These are phyloP conservation scores for Artemia sinica DNA, from an alignment of 2,888 invertebrate genomes.

Conservation along the genomic window DNA sequence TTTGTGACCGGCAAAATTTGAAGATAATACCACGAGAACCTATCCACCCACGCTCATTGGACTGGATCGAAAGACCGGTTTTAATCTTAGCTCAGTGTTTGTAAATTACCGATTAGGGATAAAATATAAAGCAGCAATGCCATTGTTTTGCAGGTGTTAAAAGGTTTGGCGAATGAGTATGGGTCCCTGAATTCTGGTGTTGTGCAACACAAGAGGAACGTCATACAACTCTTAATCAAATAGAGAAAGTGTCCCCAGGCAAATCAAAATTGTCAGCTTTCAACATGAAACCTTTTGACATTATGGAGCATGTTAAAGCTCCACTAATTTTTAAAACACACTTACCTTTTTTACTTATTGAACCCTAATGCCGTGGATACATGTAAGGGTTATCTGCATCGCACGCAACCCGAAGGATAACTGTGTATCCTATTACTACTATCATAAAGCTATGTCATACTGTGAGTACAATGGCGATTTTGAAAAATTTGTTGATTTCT, in stretches of 20 bases:
- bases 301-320: neutral
- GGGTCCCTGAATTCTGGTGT: constrained; percentile 3
- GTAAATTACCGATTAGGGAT: too few species aligned
- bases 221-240: neutral
- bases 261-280: neutral
- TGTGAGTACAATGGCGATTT: neutral
- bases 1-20: too few species aligned
- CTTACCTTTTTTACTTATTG: neutral
- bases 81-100: too few species aligned
- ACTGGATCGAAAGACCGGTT: too few species aligned
- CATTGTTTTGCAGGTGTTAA: constrained; percentile 18
- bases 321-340: neutral
- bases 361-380: neutral
- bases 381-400: constrained; percentile 6
- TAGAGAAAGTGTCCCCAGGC: neutral
- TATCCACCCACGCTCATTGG: too few species aligned
- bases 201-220: neutral
- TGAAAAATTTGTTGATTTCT: neutral
- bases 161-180: constrained; percentile 18
- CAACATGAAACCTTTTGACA: neutral
- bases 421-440: constrained; percentile 5
- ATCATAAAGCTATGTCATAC: neutral
- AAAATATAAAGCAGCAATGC: too few species aligned
- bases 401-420: constrained; percentile 8
- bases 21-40: too few species aligned